Base-by-base conservation (phyloP, 2,113 vertebrate species). In the Anseranas semipalmata region DNA sequence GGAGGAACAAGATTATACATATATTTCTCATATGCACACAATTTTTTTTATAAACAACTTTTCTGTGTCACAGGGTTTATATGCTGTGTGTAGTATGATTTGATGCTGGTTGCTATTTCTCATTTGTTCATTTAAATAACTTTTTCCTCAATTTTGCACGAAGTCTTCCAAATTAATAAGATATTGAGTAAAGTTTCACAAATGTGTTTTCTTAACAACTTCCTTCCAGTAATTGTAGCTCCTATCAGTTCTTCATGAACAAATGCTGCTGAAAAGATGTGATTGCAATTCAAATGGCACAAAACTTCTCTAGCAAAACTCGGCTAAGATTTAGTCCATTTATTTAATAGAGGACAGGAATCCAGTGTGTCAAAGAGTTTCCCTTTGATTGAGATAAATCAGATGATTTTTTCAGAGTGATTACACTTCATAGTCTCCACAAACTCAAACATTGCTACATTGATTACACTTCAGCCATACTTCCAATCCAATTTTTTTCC, bases 141-240 rank as follows among this genome's bases (percentile, higher is more conserved):
- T 59, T 90, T 85, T 48, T 43, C 33, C 70, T 89, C 28, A 74
- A 4, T 89, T 96, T 72, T 75, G 20, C 43, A 81, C 8, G 8
- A 85, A 56, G n/a, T 71, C 30, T 83, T 88, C 19, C 22, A 77
- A 91, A 84, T 90, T 91, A 86, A 86, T 83, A 77, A 71, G n/a
- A 70, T 73, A 76, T 12, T 81, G 67, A 73, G 32, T 37, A 83
- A 86, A 30, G 55, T 94, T 91, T 96, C 71, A 93, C 32, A 93
- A 89, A 88, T 39, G 12, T 52, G 30, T 12, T 5, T 70, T 91
- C 81, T 85, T 58, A 91, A 53, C 70, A 85, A 58, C 32, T 88
- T 81, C 30, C 30, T 95, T 88, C 37, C 77, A 79, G 22, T 82
- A 87, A 85, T 1, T 75, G 52, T 71, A 86, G n/a, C 28, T 90